Conservation (phyloP, 2,113 vertebrate species). For the Sciurus niger region DNA sequence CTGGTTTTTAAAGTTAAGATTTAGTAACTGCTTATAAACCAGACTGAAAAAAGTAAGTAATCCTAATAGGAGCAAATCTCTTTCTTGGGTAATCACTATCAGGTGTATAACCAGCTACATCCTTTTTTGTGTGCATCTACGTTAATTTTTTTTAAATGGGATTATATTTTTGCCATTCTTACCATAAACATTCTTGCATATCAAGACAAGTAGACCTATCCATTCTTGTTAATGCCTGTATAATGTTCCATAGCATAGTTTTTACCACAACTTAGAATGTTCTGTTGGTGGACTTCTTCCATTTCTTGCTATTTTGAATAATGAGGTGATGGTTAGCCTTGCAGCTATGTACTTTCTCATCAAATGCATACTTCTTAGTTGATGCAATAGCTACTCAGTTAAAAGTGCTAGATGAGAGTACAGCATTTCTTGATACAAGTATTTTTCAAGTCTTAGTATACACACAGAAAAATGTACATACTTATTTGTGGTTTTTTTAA, state of each 20-base stretch:
- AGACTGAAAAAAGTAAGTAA: constrained; percentile 30
- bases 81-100: background rate
- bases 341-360: background rate
- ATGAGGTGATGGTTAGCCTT: background rate
- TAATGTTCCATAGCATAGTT: background rate
- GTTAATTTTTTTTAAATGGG: constrained; percentile 21
- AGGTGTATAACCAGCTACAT: background rate
- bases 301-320: constrained; percentile 40
- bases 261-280: background rate
- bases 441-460: constrained; percentile 13
- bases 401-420: background rate
- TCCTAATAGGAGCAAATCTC: background rate
- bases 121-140: background rate
- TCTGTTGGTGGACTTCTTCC: background rate
- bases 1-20: constrained; percentile 37
- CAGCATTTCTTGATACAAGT: background rate
- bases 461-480: background rate
- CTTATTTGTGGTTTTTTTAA: background rate
- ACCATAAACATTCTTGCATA: background rate
- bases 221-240: background rate
- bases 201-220: background rate
- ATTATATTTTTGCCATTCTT: background rate
- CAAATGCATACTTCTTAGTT: background rate
- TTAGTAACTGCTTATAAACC: constrained; percentile 14
- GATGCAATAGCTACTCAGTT: background rate